Evolutionary conservation across 2,797 vertebrate species (phyloP), one percentile per base, ranked within the genome.

Genomic region (Pantherophis alleghaniensis): DNA sequence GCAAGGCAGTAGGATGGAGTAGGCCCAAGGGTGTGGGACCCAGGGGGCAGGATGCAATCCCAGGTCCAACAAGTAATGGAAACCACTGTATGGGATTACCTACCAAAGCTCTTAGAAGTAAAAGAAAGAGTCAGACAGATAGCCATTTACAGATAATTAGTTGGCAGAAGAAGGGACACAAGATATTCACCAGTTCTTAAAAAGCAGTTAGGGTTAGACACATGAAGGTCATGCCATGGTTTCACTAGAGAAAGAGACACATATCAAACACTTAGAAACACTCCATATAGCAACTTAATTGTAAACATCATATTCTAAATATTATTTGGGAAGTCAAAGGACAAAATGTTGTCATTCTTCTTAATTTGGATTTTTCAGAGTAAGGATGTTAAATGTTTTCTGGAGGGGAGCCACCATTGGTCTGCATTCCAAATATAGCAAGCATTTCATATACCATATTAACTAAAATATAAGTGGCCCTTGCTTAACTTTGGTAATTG

Each of bases 161-260:
- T 7, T 66, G 0, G 0, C 9, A 89, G 32, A 79, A 42, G 86
- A 95, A 95, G 0, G 28, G 18, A 79, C 0, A 0, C 94, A 93
- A 95, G 0, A 1, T 7, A 91, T 51, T 0, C 63, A 16, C 59
- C 51, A 79, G 26, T 89, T 69, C 61, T 42, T 0, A 2, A 92
- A n/a, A 13, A 26, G 60, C 66, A 0, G 0, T 69, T 79, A 69
- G 32, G 57, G 24, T 24, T 86, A 89, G 0, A 0, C 0, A 0
- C 0, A 0, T 57, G 37, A 18, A 0, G 0, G 22, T 5, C 7
- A 53, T 26, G 56, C 56, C 13, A n/a, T 18, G 24, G 22, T 7
- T n/a, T 60, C 47, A 56, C 14, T 24, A 86, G 20, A 61, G 57
- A 87, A 87, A 66, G 3, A 90, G 92, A 87, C 53, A 24, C 37